Conservation (phyloP, 2,797 vertebrate species). For the Taeniopygia guttata region DNA sequence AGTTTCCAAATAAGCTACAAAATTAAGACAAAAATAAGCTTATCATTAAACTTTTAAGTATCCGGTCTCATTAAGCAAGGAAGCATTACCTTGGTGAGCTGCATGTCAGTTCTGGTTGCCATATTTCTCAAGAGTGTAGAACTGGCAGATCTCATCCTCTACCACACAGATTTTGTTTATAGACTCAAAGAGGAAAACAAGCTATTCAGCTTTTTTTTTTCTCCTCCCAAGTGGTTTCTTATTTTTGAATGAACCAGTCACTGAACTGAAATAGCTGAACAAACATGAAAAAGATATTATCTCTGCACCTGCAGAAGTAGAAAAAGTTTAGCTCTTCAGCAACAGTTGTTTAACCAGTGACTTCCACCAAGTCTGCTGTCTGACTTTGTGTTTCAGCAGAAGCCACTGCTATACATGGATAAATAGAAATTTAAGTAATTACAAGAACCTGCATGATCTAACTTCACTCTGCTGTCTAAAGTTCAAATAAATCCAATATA, state of each 20-base stretch:
- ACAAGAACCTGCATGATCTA: background rate
- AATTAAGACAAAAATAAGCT: constrained; percentile 1
- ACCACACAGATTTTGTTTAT: constrained; percentile 15
- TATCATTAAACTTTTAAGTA: background rate
- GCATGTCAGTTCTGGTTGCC: background rate
- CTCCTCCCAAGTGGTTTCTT: constrained; percentile 9
- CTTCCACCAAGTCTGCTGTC: background rate
- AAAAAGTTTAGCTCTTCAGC: constrained; percentile 18
- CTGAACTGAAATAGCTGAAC: constrained; percentile 44
- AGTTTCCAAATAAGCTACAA: constrained; percentile 8
- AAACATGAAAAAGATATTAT: constrained; percentile 59
- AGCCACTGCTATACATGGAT: background rate
- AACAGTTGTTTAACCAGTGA: constrained; percentile 34
- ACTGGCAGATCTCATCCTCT: background rate
- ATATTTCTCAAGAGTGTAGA: background rate
- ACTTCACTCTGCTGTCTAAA: background rate
- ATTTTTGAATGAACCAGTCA: constrained; percentile 40
- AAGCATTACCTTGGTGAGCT: background rate
- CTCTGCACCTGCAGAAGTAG: constrained; percentile 52
- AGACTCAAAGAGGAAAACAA: constrained; percentile 12
- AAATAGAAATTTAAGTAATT: background rate
- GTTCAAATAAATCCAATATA: background rate
- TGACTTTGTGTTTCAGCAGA: constrained; percentile 1
- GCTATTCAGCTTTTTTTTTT: constrained; percentile 26
- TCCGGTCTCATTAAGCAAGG: background rate